A percentile compares a stretch with the other conserved stretches of the same genome.
These are phyloP conservation scores for Agapornis canus DNA, from an alignment of 2,797 vertebrate species.

Conservation along the genomic window DNA sequence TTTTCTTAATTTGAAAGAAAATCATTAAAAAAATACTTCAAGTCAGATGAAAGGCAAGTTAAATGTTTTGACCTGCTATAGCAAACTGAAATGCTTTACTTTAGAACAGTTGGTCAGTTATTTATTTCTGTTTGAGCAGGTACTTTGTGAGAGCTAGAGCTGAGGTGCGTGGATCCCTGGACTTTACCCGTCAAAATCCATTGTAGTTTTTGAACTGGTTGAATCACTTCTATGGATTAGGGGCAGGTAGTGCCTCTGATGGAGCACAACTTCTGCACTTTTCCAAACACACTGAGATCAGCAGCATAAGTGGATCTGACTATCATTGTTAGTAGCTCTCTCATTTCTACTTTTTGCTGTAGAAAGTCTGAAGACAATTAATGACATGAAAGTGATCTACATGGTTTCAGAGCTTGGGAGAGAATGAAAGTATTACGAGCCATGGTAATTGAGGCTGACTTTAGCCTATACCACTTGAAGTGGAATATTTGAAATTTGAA, in stretches of 20 bases:
- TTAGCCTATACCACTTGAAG: neutral
- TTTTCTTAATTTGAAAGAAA: neutral
- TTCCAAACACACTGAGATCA: neutral
- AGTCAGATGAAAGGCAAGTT: neutral
- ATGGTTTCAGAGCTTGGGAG: neutral
- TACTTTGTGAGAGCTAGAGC: neutral
- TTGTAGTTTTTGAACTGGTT: neutral
- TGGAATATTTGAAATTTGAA: neutral
- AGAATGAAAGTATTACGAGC: neutral
- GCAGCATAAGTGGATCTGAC: neutral
- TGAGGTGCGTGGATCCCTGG: neutral
- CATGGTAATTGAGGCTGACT: neutral
- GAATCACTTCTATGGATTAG: neutral
- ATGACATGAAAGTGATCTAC: neutral
- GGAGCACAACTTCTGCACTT: neutral
- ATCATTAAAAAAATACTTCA: neutral
- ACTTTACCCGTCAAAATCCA: neutral
- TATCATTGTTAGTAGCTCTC: neutral
- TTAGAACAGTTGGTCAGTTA: neutral
- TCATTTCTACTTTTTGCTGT: neutral
- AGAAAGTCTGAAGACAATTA: neutral
- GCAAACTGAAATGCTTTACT: neutral
- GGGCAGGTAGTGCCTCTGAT: neutral
- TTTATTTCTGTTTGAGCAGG: neutral
- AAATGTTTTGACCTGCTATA: neutral